Evolutionary conservation across 2,113 vertebrate genomes (phyloP).

Genomic region (Trogon surrucura): DNA sequence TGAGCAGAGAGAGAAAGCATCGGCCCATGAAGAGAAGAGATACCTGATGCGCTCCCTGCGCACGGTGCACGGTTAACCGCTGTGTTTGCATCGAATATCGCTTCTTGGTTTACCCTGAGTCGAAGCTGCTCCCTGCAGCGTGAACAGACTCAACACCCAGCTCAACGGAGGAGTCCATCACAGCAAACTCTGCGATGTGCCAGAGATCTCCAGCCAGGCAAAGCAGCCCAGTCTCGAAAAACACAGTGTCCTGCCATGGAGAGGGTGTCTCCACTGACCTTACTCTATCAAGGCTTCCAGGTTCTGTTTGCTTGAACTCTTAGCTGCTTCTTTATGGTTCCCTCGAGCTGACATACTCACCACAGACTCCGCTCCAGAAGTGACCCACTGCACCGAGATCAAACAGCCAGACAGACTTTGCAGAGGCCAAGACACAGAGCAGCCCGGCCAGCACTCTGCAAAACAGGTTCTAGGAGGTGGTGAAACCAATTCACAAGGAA

Average conservation of each 20-base stretch:
- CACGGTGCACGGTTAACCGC: background rate
- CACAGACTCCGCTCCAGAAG: background rate
- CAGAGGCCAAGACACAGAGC: background rate
- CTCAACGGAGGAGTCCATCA: background rate
- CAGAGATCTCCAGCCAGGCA: conserved; percentile 50
- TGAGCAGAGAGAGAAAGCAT: background rate
- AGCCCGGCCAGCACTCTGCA: background rate
- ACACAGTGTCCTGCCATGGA: conserved; percentile 19
- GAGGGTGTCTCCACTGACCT: conserved; percentile 18
- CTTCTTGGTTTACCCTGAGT: background rate
- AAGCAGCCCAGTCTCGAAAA: conserved; percentile 40
- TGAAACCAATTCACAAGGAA: background rate
- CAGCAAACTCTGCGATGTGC: background rate
- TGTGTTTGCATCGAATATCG: background rate
- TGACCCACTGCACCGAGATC: background rate
- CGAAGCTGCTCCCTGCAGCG: background rate
- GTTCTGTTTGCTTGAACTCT: conserved; percentile 40
- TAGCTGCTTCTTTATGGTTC: background rate
- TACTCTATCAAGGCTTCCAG: conserved; percentile 15
- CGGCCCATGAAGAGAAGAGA: background rate
- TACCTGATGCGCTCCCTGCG: background rate
- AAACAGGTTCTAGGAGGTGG: background rate
- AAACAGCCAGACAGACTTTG: background rate
- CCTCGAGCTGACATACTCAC: background rate
- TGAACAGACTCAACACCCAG: background rate